Percentiles rank a stretch among this genome's conserved stretches.
phyloP scores from a whole-genome alignment of 2,888 invertebrate species.

The Macroteleia sp. region DNA sequence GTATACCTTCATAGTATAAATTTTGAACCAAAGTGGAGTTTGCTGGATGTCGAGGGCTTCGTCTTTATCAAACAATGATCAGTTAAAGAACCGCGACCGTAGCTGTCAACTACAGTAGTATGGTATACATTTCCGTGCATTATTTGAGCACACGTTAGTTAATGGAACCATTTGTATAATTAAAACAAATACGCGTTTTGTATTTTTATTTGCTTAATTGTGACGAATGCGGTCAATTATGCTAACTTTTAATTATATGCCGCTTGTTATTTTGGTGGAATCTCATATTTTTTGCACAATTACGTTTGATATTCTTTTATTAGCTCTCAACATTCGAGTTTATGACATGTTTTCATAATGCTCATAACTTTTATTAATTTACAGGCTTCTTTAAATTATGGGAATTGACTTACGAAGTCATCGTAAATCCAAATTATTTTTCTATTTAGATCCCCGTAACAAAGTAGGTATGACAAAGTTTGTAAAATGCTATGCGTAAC shows the following conservation, averaged over 20 bases:
- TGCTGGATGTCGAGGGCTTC: constrained; percentile 25
- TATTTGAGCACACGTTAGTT: background rate
- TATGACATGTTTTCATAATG: constrained; percentile 20
- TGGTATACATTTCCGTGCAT: constrained; percentile 3
- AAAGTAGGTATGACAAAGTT: too few species aligned
- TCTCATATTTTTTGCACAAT: constrained; percentile 19
- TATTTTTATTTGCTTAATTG: constrained; percentile 20
- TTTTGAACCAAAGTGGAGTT: constrained; percentile 17
- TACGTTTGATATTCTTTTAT: constrained; percentile 21
- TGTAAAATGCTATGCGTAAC: constrained; percentile 1
- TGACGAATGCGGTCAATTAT: constrained; percentile 1
- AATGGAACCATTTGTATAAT: constrained; percentile 5
- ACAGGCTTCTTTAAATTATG: too few species aligned
- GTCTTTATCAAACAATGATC: constrained; percentile 39
- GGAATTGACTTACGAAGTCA: too few species aligned
- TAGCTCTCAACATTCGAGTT: constrained; percentile 11
- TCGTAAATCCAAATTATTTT: too few species aligned
- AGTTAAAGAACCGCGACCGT: constrained; percentile 30
- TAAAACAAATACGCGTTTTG: constrained; percentile 19
- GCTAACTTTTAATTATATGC: constrained; percentile 7
- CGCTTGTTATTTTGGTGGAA: too few species aligned
- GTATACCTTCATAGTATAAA: constrained; percentile 7
- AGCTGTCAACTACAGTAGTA: background rate
- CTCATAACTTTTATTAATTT: too few species aligned
- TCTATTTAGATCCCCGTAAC: too few species aligned